Evolutionary conservation across 2,888 invertebrate species (phyloP).

Genomic region (Cataglyphis albicans): DNA sequence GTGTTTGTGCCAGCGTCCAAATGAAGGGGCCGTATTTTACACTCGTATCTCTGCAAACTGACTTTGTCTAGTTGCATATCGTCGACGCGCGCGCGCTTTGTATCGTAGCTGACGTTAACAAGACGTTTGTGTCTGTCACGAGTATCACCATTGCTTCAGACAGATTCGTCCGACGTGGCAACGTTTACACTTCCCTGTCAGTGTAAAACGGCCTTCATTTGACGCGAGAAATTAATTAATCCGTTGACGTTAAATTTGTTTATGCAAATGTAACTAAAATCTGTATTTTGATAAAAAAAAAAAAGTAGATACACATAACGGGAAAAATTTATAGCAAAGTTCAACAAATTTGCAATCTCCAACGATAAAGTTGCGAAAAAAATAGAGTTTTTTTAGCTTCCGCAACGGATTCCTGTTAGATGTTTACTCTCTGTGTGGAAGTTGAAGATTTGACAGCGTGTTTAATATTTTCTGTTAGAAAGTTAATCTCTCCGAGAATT

Average conservation of each 20-base stretch:
- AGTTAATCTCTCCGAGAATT: conserved; percentile 40
- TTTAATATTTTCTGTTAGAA: conserved; percentile 43
- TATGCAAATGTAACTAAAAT: neutral
- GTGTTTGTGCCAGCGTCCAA: conserved; percentile 11
- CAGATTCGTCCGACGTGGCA: conserved; percentile 24
- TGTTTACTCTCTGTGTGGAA: neutral
- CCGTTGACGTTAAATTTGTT: neutral
- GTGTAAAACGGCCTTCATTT: conserved; percentile 22
- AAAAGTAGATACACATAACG: neutral
- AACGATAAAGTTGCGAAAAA: neutral
- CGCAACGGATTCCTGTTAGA: conserved; percentile 2
- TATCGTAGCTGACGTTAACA: conserved; percentile 49
- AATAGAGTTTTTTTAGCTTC: neutral
- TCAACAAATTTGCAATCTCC: neutral
- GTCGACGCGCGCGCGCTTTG: conserved; percentile 10
- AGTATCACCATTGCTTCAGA: conserved; percentile 45
- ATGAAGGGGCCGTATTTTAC: conserved; percentile 39
- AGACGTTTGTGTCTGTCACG: conserved; percentile 54
- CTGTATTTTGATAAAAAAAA: neutral
- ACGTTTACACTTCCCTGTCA: conserved; percentile 45
- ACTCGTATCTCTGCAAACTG: conserved; percentile 43
- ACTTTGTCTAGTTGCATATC: conserved; percentile 53
- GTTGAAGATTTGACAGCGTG: conserved; percentile 27
- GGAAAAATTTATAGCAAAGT: neutral
- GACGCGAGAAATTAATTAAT: conserved; percentile 30